Evolutionary conservation across 1,140 invertebrate species (phyloP).

Genomic region (Mizuhopecten yessoensis): DNA sequence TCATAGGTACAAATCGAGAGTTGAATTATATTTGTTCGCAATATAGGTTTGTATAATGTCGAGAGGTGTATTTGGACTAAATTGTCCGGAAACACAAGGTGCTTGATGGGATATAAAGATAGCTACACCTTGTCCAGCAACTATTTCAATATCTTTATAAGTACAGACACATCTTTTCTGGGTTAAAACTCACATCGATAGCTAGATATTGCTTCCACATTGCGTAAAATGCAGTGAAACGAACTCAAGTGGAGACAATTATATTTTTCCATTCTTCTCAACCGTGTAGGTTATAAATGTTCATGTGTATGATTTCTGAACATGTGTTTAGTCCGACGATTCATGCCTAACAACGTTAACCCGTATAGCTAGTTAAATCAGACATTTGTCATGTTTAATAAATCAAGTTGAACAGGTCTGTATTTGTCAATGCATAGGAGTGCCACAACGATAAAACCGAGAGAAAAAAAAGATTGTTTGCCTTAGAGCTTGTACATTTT

Average conservation of each 20-base stretch:
- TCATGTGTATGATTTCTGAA: background rate
- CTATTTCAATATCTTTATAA: background rate
- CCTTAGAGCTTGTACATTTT: no score
- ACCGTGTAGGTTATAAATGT: background rate
- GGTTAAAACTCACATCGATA: background rate
- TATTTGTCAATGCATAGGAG: no score
- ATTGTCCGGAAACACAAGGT: background rate
- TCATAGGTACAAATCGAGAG: background rate
- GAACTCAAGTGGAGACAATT: background rate
- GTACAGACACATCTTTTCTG: background rate
- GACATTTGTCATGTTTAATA: no score
- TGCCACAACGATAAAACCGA: no score
- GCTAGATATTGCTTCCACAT: background rate
- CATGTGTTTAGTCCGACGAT: background rate
- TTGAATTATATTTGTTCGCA: background rate
- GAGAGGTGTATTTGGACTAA: background rate
- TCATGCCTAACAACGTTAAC: background rate
- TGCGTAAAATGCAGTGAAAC: conserved; percentile 19
- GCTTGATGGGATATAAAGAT: background rate
- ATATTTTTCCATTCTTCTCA: background rate
- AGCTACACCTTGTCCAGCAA: background rate
- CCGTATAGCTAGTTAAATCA: background rate
- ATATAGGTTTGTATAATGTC: background rate
- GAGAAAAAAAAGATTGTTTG: no score
- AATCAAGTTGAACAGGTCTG: no score